Percentiles rank a stretch among this genome's conserved stretches.
These are phyloP conservation scores for Bergia sp. DNA, from an alignment of 92 coral and sea anemone species.

Conservation along the genomic window DNA sequence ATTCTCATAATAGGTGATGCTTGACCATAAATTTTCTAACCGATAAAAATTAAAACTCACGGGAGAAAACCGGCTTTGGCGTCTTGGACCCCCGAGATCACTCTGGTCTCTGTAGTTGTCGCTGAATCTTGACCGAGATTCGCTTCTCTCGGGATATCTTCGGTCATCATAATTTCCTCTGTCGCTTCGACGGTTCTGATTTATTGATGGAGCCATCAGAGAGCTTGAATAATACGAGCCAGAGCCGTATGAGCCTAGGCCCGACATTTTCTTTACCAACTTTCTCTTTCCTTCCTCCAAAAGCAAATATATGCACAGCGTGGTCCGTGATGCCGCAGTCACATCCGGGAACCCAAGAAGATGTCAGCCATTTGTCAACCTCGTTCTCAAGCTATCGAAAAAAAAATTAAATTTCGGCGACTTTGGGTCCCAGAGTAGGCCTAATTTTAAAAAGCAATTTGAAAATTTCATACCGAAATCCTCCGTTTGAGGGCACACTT, in stretches of 20 bases:
- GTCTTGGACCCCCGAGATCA: slow-evolving; percentile 25
- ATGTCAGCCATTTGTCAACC: neutral
- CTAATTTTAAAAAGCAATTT: no score
- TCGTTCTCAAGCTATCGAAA: neutral
- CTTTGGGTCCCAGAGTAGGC: no score
- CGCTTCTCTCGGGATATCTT: slow-evolving; percentile 28
- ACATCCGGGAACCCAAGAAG: slow-evolving; percentile 15
- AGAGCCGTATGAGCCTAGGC: slow-evolving; percentile 22
- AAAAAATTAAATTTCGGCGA: no score
- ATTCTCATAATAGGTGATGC: neutral
- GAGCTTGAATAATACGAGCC: slow-evolving; percentile 35
- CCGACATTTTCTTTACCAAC: neutral
- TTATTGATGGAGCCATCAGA: slow-evolving; percentile 15
- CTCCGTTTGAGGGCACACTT: no score
- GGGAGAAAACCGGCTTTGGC: slow-evolving; percentile 48
- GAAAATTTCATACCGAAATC: no score
- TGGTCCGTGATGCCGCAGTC: slow-evolving; percentile 21
- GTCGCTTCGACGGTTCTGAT: slow-evolving; percentile 23
- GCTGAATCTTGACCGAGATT: slow-evolving; percentile 31
- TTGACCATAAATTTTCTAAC: neutral
- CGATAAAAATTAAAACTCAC: slow-evolving; percentile 21
- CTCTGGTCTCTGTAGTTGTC: slow-evolving; percentile 26
- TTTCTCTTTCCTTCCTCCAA: slow-evolving; percentile 14
- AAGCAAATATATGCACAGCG: slow-evolving; percentile 27
- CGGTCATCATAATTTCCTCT: slow-evolving; percentile 43